Conservation (phyloP, 2,113 vertebrate genomes). For the Sylvia atricapilla region DNA sequence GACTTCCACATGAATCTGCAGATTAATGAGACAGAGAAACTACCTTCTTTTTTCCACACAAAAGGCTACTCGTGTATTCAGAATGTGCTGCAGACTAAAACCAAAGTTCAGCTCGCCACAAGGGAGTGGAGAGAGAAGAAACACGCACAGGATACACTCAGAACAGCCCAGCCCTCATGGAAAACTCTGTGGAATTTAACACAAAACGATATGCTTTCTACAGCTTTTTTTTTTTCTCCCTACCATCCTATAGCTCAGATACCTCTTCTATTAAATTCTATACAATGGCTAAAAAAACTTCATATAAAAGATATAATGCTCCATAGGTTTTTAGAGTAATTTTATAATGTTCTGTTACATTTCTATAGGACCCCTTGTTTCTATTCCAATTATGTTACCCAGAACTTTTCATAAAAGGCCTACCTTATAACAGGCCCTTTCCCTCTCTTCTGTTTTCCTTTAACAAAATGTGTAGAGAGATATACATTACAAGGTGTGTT, state of each 20-base stretch:
- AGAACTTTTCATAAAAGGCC: conserved; percentile 24
- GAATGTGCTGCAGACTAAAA: conserved; percentile 74
- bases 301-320: conserved; percentile 29
- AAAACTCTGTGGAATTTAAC: conserved; percentile 57
- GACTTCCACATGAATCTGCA: conserved; percentile 72
- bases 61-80: conserved; percentile 72
- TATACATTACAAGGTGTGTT: neutral
- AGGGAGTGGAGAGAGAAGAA: conserved; percentile 71
- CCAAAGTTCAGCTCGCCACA: conserved; percentile 73
- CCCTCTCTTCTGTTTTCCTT: neutral
- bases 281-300: conserved; percentile 52
- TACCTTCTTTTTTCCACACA: conserved; percentile 71
- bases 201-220: conserved; percentile 26
- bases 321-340: conserved; percentile 39
- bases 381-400: conserved; percentile 37
- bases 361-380: conserved; percentile 55
- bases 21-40: conserved; percentile 74
- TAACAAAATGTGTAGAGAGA: neutral
- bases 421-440: neutral
- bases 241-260: conserved; percentile 26
- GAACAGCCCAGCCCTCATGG: conserved; percentile 30
- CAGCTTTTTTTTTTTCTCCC: neutral
- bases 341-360: conserved; percentile 16
- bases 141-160: conserved; percentile 20
- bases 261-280: conserved; percentile 45